Base-by-base conservation (phyloP, 2,797 vertebrate species). In the Sciurus carolinensis region DNA sequence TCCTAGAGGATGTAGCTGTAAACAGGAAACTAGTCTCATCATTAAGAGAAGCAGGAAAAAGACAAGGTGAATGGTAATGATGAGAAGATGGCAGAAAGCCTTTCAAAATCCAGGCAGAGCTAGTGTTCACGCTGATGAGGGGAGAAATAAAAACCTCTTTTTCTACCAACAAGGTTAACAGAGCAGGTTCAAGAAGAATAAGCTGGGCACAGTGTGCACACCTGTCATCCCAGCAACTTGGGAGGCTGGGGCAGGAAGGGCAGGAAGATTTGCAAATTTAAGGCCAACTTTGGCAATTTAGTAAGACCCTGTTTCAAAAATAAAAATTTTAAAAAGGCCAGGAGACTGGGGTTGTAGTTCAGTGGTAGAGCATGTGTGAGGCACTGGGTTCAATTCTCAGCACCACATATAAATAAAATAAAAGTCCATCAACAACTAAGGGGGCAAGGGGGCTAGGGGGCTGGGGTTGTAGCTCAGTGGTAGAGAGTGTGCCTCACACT, bases 21-120 rank as follows among this genome's bases (percentile, higher is more conserved):
- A 95, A 69, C 57, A 95, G 94, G n/a, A 52, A 88, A 75, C 42
- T 26, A 95, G 47, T 85, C 22, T 95, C 64, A 85, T 54, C 72
- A 93, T 84, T 33, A 86, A 92, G 33, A 91, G 71, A 96, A 96
- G 54, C 54, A 91, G 57, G 42, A 91, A 88, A 94, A 20, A 72
- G 67, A 52, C 18, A 83, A 82, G 8, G 28, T 24, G 33, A 59
- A 90, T 4, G 28, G 84, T 47, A 24, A 89, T 54, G 44, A 62
- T 67, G n/a, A 87, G 62, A 92, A 87, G 24, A 87, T 24, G 39
- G 30, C 69, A 94, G 42, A 81, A 95, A 81, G 22, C 8, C 72
- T 69, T 95, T 94, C 71, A 90, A 93, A 95, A 92, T 85, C 50
- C 12, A 94, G 42, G 87, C 59, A 87, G 18, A 33, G 33, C 20